phyloP scores from a whole-genome alignment of 2,797 vertebrate genomes.

The Poeciliopsis paucimaculata region DNA sequence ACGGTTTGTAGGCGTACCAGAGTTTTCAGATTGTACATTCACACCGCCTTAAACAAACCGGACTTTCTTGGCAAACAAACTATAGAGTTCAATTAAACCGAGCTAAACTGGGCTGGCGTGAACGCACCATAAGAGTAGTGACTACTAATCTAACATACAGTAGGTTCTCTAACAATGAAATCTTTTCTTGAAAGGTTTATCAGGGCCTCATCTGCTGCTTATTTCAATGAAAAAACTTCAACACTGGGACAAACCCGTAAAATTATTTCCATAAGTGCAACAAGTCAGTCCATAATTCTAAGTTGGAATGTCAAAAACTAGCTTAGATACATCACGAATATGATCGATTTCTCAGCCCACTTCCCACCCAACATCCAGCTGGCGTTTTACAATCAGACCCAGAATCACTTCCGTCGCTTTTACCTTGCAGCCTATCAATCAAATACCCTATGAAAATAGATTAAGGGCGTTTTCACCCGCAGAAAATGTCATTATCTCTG shows the following conservation, averaged over 20 bases:
- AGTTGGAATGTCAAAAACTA: not conserved
- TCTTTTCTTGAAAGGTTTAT: not conserved
- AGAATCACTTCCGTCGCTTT: not conserved
- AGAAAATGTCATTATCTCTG: not conserved
- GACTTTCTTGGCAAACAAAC: too few relatives aligned
- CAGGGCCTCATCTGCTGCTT: not conserved
- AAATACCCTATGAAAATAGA: not conserved
- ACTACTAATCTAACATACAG: not conserved
- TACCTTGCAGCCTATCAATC: not conserved
- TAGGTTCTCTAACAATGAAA: not conserved
- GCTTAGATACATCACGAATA: not conserved
- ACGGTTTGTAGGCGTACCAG: too few relatives aligned
- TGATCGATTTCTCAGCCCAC: not conserved
- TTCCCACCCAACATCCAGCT: not conserved
- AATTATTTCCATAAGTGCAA: not conserved
- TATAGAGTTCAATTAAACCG: too few relatives aligned
- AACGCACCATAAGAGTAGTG: too few relatives aligned
- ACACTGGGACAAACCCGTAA: not conserved
- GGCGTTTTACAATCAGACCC: not conserved
- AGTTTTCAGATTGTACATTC: not conserved
- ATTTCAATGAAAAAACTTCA: not conserved
- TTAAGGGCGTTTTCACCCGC: not conserved
- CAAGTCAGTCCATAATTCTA: not conserved
- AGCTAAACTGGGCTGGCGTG: too few relatives aligned
- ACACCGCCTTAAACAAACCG: too few relatives aligned